Evolutionary conservation across 64 coral and sea anemone species (phyloP), one percentile per base, ranked within the genome.

Genomic region (Montipora cactus): DNA sequence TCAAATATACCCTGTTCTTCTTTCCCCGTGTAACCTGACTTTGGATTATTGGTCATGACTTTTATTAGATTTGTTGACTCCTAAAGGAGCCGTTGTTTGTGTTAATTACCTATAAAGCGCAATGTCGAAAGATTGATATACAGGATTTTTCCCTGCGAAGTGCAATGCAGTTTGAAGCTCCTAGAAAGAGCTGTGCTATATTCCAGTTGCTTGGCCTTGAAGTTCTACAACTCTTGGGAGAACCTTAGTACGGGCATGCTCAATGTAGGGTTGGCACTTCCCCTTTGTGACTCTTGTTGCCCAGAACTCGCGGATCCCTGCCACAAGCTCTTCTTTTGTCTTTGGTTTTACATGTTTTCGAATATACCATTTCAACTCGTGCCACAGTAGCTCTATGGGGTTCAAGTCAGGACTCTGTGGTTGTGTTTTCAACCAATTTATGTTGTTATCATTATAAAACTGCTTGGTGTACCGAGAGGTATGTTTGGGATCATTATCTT

Each of bases 401-500:
- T 84, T 84, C 2, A 67, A 44, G 52, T 84, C 81, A 7, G 52
- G 52, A 55, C 52, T 55, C 10, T 55, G 1, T 7, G 52, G 52
- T 10, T 5, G 52, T 55, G 52, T 67, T 67, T 14, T 15, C 64
- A 9, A 67, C 37, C 37, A 37, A 37, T 37, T 83, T 23, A 83
- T 53, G 11, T 51, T 51, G 9, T 48, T 25, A 8, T 48, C 51
- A 3, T 8, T 51, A 19, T 88, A 88, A n/a, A 23, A 88, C 66
- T 88, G 45, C 58, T 88, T 88, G 5, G 66, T 12, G 16, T 19
- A 50, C 61, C 70, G 67, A 15, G 14, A 57, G 13, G 84, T 88
- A 47, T 88, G 84, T 37, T 88, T 83, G n/a, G 79, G 37, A 45
- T 52, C 79, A 49, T 91, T 15, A 22, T 74, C 89, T 13, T 91